Conservation (phyloP, 2,888 invertebrate species). For the Campopleginae sp. region DNA sequence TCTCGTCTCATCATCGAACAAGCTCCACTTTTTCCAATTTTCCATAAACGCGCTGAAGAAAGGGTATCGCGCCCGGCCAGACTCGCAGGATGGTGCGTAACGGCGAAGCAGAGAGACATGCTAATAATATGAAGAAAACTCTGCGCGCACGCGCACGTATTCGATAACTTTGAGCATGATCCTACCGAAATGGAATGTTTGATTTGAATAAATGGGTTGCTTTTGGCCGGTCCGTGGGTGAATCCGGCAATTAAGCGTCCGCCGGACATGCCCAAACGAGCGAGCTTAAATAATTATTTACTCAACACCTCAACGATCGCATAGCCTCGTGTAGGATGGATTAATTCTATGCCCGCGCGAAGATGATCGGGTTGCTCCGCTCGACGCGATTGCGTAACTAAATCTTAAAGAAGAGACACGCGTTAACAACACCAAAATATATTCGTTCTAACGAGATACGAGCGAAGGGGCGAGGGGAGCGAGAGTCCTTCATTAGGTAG, state of each 20-base stretch:
- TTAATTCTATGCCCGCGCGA: constrained; percentile 9
- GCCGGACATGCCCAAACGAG: constrained; percentile 45
- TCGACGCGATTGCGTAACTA: constrained; percentile 68
- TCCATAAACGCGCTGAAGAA: too few relatives aligned
- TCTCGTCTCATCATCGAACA: not conserved
- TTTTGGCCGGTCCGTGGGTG: constrained; percentile 4
- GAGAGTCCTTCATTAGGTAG: constrained; percentile 63
- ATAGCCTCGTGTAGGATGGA: constrained; percentile 28
- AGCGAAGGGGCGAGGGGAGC: constrained; percentile 17
- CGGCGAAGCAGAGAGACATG: too few relatives aligned
- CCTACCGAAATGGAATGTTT: constrained; percentile 7
- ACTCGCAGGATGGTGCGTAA: too few relatives aligned
- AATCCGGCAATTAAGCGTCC: constrained; percentile 45
- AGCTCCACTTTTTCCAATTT: not conserved
- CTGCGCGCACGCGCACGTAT: too few relatives aligned
- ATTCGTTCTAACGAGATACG: constrained; percentile 61
- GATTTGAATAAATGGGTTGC: constrained; percentile 5
- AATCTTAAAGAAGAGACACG: constrained; percentile 57
- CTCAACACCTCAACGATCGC: constrained; percentile 47
- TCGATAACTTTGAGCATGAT: constrained; percentile 14
- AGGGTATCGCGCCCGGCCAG: too few relatives aligned
- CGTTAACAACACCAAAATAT: constrained; percentile 67
- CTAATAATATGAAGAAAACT: too few relatives aligned
- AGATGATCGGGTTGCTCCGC: constrained; percentile 16
- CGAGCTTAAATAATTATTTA: constrained; percentile 64